Conservation (phyloP, 2,888 invertebrate species). For the Phorcus lineatus region DNA sequence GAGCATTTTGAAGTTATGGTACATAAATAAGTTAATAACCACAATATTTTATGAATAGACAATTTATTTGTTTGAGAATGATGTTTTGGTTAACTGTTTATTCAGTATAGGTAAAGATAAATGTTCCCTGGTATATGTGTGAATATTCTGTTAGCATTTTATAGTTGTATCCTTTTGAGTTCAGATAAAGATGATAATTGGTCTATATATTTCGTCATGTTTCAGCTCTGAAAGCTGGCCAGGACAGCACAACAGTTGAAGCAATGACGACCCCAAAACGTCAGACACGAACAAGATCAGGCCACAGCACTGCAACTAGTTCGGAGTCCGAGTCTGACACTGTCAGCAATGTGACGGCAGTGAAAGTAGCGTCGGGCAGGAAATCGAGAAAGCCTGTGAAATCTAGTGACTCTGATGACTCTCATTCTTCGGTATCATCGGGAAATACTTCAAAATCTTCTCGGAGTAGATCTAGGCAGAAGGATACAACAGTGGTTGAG, state of each 20-base stretch:
- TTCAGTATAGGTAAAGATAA: too few species aligned
- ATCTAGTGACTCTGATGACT: neutral
- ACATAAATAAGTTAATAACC: too few species aligned
- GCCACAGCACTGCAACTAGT: neutral
- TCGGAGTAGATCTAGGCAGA: neutral
- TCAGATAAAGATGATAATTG: too few species aligned
- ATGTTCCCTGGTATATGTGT: too few species aligned
- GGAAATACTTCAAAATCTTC: neutral
- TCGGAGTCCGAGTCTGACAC: neutral
- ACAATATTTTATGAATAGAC: too few species aligned
- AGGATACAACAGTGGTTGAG: neutral
- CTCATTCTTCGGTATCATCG: neutral
- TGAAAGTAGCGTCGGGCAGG: neutral
- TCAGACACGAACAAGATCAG: neutral
- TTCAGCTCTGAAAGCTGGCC: too few species aligned
- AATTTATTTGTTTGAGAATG: too few species aligned
- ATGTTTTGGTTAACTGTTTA: too few species aligned
- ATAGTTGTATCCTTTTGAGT: too few species aligned
- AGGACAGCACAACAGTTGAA: neutral
- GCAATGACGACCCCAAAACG: neutral
- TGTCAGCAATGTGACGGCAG: neutral
- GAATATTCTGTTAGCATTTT: too few species aligned
- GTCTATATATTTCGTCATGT: too few species aligned
- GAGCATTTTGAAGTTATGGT: too few species aligned
- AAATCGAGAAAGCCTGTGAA: neutral